Conservation (phyloP, 2,888 invertebrate species). For the Aelia acuminata region DNA sequence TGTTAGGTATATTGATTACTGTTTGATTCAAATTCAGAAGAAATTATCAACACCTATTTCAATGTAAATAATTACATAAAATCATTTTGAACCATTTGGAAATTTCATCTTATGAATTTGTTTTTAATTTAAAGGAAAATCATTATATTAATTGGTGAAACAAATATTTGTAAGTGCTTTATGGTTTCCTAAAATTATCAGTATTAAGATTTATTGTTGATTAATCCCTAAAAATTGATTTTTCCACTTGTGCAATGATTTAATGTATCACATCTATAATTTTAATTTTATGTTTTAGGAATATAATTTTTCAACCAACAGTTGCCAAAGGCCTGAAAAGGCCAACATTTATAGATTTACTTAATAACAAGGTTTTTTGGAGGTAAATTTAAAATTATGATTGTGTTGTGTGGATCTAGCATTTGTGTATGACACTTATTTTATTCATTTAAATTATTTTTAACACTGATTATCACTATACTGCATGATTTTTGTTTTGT, state of each 20-base stretch:
- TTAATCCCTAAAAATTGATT: neutral
- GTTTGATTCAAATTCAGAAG: no score
- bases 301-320: slow-evolving; percentile 61
- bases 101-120: neutral
- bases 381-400: slow-evolving; percentile 59
- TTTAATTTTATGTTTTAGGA: slow-evolving; percentile 66
- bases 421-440: neutral
- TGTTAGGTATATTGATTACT: no score
- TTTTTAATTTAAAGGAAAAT: neutral
- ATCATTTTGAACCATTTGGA: no score
- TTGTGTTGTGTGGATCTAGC: neutral
- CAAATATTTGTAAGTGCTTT: neutral
- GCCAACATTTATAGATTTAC: slow-evolving; percentile 62
- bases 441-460: neutral
- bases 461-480: neutral
- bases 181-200: neutral
- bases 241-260: neutral
- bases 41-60: no score
- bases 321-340: slow-evolving; percentile 55
- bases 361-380: slow-evolving; percentile 63
- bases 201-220: neutral
- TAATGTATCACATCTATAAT: neutral
- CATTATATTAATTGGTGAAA: neutral
- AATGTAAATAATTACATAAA: no score
- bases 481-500: neutral